Evolutionary conservation across 1,140 invertebrate genomes (phyloP), one percentile per base, ranked within the genome.

Genomic region (Planococcus citri): DNA sequence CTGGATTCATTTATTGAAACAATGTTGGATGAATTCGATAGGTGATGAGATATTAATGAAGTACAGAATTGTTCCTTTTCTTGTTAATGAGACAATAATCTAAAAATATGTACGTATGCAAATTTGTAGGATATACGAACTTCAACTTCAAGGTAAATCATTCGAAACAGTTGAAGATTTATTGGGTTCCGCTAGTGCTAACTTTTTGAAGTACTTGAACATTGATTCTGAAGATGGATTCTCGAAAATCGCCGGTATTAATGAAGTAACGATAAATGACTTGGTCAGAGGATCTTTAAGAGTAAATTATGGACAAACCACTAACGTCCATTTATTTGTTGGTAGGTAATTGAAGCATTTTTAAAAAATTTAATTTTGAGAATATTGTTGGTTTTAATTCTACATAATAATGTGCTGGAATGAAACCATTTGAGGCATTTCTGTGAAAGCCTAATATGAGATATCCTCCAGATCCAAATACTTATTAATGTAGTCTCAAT

Each of bases 231-330:
- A 20, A 17, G 64, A 64, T 70, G 78, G 37, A 71, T 75, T 69
- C 72, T 72, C 69, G 74, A 79, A 72, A 14, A 9, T 51, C 71
- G 75, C 57, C 78, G 77, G 77, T 76, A 75, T 73, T 72, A 77
- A 68, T 17, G 37, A 70, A 22, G 12, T n/a, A 21, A 9, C 86
- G 22, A 83, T 87, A 14, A 70, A 84, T 70, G 85, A 88, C 76
- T 70, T 87, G 22, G 82, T 83, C 1, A 75, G 79, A 72, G 80
- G 82, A 9, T 80, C 82, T 22, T 74, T 82, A 27, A 79, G 81
- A 60, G 81, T 80, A 0, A 87, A 88, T 78, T 88, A 88, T 75
- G 85, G 86, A 33, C 86, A 88, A 75, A 79, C 80, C 24, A 79
- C 79, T 1, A 74, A 80, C 70, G 76, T 85, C 25, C 85, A 84